Conservation (phyloP, 2,888 invertebrate genomes). For the Ormyrus thymus region DNA sequence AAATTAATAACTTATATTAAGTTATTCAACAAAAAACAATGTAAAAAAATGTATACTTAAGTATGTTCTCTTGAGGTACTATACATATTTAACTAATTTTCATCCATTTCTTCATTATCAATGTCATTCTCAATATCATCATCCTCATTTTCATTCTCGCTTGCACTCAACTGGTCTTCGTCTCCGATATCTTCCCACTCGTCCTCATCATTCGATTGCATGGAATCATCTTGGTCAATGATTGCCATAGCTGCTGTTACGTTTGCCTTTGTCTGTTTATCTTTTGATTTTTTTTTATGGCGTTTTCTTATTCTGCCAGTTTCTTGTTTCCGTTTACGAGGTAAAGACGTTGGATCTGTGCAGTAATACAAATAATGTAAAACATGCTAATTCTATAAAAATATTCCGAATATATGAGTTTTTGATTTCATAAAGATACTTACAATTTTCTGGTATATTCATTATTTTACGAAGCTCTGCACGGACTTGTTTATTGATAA, state of each 20-base stretch:
- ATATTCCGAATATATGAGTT: neutral
- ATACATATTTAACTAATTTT: neutral
- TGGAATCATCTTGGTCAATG: slow-evolving; percentile 49
- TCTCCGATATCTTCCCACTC: slow-evolving; percentile 49
- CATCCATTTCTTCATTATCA: neutral
- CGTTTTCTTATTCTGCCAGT: slow-evolving; percentile 33
- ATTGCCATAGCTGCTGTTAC: slow-evolving; percentile 38
- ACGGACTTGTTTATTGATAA: slow-evolving; percentile 82
- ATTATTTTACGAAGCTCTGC: slow-evolving; percentile 74
- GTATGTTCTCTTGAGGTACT: too few species aligned
- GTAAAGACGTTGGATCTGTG: slow-evolving; percentile 70
- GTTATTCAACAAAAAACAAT: too few species aligned
- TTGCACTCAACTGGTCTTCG: slow-evolving; percentile 17
- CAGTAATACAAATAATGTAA: slow-evolving; percentile 25
- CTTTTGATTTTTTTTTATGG: slow-evolving; percentile 22
- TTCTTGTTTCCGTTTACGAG: slow-evolving; percentile 62
- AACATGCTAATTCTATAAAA: neutral
- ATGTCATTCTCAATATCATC: slow-evolving; percentile 8
- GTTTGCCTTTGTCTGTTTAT: slow-evolving; percentile 36
- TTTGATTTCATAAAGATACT: slow-evolving; percentile 50
- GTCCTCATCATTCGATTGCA: slow-evolving; percentile 51
- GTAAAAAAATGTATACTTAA: too few species aligned
- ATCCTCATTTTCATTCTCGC: neutral
- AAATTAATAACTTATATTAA: too few species aligned
- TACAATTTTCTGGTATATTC: slow-evolving; percentile 72